Evolutionary conservation across 2,888 invertebrate genomes (phyloP), one percentile per base, ranked within the genome.

Genomic region (Perizoma affinitatum): DNA sequence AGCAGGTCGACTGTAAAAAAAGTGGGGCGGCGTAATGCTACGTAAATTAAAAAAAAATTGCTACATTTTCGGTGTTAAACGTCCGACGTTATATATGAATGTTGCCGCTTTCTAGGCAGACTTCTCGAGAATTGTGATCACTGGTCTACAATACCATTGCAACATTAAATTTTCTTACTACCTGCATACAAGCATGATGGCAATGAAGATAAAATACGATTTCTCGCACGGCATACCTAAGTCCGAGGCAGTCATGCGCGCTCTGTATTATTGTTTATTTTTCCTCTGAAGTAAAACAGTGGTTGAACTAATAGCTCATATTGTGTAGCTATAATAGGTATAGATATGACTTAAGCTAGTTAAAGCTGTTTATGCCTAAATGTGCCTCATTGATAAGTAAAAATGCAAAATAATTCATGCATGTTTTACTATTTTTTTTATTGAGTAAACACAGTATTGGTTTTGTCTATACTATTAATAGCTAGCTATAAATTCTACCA

Each of bases 351-450:
- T 40, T 49, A 6, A 4, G 38, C 33, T 38, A 44, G 8, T 9
- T 46, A 33, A 54, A 55, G 49, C 54, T 45, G 45, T 6, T 6
- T 35, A 46, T 44, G 44, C 51, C 50, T 50, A 4, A 46, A 38
- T 11, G 43, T 50, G 45, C 58, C 47, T 47, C 22, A 42, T 11
- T 35, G 4, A 33, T 11, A 7, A 47, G 22, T 22, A 42, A n/a
- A 34, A 10, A 46, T 11, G 33, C 8, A n/a, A 49, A 11, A 22
- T 6, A 51, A 52, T 34, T 6, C 43, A 49, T 46, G 53, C 36
- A 10, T 47, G 38, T 48, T 50, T 53, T 58, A 35, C 47, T 43
- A 51, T 45, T 51, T 51, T 40, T 38, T 56, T 43, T 52, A 35
- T 8, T 4, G 8, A 48, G 36, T n/a, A 34, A 44, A 11, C 11